Evolutionary conservation across 2,797 vertebrate species (phyloP), one percentile per base, ranked within the genome.

Genomic region (Scolopax bukidnonensis): DNA sequence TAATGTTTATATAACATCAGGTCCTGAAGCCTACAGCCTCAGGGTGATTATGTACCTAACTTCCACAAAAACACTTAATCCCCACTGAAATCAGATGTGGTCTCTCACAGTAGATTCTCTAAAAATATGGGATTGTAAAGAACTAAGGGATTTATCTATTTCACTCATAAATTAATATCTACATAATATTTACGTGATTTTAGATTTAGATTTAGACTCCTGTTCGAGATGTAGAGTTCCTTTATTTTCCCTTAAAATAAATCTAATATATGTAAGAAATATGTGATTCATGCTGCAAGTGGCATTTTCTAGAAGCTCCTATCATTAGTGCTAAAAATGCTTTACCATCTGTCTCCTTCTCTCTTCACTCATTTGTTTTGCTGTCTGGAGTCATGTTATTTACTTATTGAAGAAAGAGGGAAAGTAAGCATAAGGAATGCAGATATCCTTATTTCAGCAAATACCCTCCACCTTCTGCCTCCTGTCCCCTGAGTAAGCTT

Each of bases 301-400:
- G 76, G 41, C 76, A 90, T 91, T 95, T 95, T 95, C 83, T 86
- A 82, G 73, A 93, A 94, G 64, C 36, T 93, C 65, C 60, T 36
- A 12, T 84, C 67, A 75, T 86, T 81, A 88, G 77, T 23, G 47
- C 70, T 90, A 76, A 94, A 95, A 95, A 76, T 63, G 16, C 14
- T 86, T 78, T 75, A 5, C 94, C 91, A 95, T 94, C 95, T 97
- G 91, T 75, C 79, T 79, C 59, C 51, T 70, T 18, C 77, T 43
- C 84, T 57, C 57, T 57, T 64, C 73, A 24, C 77, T 86, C 80
- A 21, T 70, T 93, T 25, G 1, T 88, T 91, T 86, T 91, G 56
- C 79, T 79, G 30, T 71, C 80, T 94, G 88, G 30, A 84, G 30
- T 89, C 69, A 59, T 21, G 50, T 54, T 79, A 51, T 93, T 86